These are phyloP conservation scores for Terrapene triunguis DNA, from an alignment of 2,113 vertebrate species.

Conservation along the genomic window DNA sequence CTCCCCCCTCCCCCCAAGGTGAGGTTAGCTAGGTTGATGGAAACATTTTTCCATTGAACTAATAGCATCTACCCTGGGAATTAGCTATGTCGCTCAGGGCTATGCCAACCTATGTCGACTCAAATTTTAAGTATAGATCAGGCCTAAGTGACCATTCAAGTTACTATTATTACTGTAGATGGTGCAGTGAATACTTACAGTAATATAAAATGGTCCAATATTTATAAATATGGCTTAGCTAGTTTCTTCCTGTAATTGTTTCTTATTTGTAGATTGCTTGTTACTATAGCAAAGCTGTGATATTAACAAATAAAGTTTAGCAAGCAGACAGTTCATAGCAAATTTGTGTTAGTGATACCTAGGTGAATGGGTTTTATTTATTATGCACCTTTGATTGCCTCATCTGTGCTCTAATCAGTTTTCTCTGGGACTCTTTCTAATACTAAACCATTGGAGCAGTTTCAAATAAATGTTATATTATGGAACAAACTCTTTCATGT, in stretches of 20 bases:
- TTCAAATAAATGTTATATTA: rapidly evolving
- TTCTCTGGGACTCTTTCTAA: neutral
- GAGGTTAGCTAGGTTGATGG: neutral
- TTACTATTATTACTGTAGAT: neutral
- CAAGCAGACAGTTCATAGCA: no score
- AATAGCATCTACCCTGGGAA: neutral
- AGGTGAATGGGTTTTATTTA: rapidly evolving
- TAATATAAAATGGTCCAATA: neutral
- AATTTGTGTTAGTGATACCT: rapidly evolving
- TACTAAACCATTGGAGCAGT: neutral
- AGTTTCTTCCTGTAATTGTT: no score
- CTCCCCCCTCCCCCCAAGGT: no score
- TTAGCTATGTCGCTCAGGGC: neutral
- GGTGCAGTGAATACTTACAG: neutral
- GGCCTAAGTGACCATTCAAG: neutral
- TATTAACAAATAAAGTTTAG: neutral
- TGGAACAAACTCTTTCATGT: rapidly evolving
- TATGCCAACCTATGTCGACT: neutral
- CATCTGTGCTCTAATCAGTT: neutral
- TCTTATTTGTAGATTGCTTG: no score
- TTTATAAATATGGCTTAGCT: no score
- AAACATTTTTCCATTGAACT: neutral
- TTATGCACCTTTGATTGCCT: rapidly evolving
- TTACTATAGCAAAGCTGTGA: neutral
- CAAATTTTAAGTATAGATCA: neutral